These are phyloP conservation scores for Entomobrya proxima DNA, from an alignment of 2,888 invertebrate genomes.

Conservation along the genomic window DNA sequence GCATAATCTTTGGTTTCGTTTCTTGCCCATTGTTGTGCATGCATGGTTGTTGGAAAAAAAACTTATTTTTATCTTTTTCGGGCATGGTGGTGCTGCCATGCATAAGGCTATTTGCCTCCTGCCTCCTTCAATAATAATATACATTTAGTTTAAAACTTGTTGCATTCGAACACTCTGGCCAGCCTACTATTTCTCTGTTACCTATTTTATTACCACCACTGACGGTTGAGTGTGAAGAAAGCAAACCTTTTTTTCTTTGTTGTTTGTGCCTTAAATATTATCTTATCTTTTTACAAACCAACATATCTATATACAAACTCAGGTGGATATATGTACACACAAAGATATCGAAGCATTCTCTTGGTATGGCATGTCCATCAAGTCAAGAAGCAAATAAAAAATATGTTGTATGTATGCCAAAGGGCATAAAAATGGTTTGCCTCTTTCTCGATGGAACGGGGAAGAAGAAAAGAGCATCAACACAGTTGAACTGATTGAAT, in stretches of 20 bases:
- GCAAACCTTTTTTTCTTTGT: slow-evolving; percentile 7
- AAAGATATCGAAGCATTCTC: background rate
- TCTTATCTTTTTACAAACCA: slow-evolving; percentile 54
- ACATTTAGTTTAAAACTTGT: slow-evolving; percentile 38
- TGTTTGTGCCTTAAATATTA: background rate
- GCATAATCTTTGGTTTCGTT: background rate
- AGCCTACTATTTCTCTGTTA: background rate
- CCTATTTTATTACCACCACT: slow-evolving; percentile 48
- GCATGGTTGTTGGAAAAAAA: background rate
- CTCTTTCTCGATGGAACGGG: background rate
- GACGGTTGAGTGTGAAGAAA: background rate
- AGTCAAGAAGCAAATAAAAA: background rate
- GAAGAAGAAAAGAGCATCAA: background rate
- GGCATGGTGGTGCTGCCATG: background rate
- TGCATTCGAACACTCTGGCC: background rate
- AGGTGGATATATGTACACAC: background rate
- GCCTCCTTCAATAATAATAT: slow-evolving; percentile 36
- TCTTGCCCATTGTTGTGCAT: slow-evolving; percentile 6
- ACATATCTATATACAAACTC: slow-evolving; percentile 30
- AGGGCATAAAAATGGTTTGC: background rate
- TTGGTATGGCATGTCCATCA: background rate
- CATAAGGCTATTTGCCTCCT: slow-evolving; percentile 58
- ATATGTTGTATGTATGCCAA: slow-evolving; percentile 20
- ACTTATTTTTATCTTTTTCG: slow-evolving; percentile 16
- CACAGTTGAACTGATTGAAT: slow-evolving; percentile 40